phyloP scores from a whole-genome alignment of 2,113 vertebrate genomes.

The Bubalus kerabau region DNA sequence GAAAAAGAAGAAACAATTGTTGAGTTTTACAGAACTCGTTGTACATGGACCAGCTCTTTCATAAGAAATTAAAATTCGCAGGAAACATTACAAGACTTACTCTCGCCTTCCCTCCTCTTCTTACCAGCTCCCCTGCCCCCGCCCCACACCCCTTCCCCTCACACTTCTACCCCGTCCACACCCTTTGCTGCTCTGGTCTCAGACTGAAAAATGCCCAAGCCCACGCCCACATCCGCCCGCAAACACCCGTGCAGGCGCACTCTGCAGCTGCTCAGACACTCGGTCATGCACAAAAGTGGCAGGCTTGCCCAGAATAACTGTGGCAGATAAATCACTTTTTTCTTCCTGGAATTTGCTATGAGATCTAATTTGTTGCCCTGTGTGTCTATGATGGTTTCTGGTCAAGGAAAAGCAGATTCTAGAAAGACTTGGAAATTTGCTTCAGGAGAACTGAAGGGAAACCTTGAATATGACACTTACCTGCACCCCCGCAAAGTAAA shows the following conservation, averaged over 20 bases:
- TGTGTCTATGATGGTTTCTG: background rate
- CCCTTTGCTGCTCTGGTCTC: background rate
- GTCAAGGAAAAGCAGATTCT: background rate
- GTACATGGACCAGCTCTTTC: background rate
- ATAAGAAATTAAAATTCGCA: constrained; percentile 44
- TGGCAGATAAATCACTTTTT: background rate
- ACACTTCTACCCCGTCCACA: background rate
- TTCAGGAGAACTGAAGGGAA: background rate
- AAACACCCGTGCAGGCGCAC: background rate
- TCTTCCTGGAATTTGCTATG: background rate
- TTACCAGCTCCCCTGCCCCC: background rate
- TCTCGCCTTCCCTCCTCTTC: background rate
- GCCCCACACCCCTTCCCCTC: background rate
- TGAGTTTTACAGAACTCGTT: background rate
- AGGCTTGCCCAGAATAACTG: background rate
- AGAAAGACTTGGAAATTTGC: background rate
- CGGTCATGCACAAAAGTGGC: background rate
- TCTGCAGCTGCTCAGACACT: background rate
- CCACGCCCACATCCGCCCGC: background rate
- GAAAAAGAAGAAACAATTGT: background rate
- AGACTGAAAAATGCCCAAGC: background rate
- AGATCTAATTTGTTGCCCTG: background rate
- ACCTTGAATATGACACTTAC: background rate
- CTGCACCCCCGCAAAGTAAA: background rate
- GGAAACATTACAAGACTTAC: background rate